Percentiles rank a stretch among this genome's conserved stretches.
Conservation (phyloP, 2,113 vertebrate species). For the Lonchura striata region DNA sequence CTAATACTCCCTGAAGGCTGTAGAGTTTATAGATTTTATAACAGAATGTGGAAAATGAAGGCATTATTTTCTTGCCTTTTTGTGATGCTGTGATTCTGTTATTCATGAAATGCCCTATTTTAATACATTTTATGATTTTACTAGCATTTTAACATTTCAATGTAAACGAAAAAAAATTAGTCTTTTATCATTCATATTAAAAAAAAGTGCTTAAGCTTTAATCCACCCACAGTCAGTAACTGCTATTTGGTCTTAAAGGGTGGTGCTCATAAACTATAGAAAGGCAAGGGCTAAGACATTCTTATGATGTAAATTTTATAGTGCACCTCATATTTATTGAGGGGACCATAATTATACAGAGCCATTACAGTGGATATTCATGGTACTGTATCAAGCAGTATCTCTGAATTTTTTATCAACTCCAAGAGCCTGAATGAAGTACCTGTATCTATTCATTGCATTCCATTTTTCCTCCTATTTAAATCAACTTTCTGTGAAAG, state of each 20-base stretch:
- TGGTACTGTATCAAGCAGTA: neutral
- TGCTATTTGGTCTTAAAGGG: conserved; percentile 42
- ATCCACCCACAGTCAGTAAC: neutral
- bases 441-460: neutral
- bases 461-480: neutral
- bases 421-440: neutral
- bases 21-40: conserved; percentile 15
- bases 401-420: conserved; percentile 33
- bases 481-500: neutral
- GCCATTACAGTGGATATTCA: neutral
- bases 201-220: conserved; percentile 4
- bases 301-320: conserved; percentile 31
- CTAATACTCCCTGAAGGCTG: neutral
- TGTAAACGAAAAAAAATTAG: neutral
- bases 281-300: conserved; percentile 8
- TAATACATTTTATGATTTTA: conserved; percentile 40
- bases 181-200: conserved; percentile 3
- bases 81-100: neutral
- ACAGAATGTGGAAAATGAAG: conserved; percentile 24
- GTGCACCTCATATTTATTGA: neutral
- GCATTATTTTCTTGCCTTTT: conserved; percentile 15
- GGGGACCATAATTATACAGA: neutral
- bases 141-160: conserved; percentile 24
- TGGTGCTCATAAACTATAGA: neutral
- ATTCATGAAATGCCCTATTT: conserved; percentile 32